phyloP scores from a whole-genome alignment of 2,888 invertebrate species.

The Falcaria lacertinaria region DNA sequence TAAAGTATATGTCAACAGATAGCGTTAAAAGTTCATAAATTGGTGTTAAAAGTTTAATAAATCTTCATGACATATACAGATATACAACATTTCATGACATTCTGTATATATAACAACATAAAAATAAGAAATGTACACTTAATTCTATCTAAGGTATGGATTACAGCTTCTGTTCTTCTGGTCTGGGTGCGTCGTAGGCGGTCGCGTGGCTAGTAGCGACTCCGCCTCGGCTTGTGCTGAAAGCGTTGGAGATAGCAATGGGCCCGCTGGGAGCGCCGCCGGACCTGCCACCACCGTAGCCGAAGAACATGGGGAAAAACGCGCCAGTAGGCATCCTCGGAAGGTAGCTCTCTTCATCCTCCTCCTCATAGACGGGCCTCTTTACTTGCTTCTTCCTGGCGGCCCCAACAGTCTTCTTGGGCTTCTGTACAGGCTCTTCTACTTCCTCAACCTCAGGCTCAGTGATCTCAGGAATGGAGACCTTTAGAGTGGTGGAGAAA shows the following conservation, averaged over 20 bases:
- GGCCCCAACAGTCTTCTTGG: conserved; percentile 44
- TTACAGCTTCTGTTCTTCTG: conserved; percentile 41
- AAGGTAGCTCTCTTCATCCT: conserved; percentile 72
- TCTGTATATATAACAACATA: conserved; percentile 21
- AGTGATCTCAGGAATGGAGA: conserved; percentile 46
- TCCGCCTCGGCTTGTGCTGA: conserved; percentile 85
- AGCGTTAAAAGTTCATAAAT: background rate
- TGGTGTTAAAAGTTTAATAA: background rate
- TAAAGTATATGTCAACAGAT: too few relatives aligned
- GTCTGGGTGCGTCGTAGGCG: conserved; percentile 82
- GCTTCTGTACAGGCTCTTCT: conserved; percentile 44
- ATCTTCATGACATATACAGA: conserved; percentile 7
- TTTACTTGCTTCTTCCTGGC: conserved; percentile 63
- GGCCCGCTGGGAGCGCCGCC: conserved; percentile 78
- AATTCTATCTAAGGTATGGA: conserved; percentile 29
- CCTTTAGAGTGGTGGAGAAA: conserved; percentile 45
- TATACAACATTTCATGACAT: conserved; percentile 17
- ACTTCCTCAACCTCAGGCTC: conserved; percentile 62
- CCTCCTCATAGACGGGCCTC: conserved; percentile 64
- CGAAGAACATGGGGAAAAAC: conserved; percentile 85
- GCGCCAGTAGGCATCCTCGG: conserved; percentile 74
- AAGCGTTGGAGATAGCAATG: conserved; percentile 86
- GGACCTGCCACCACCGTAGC: conserved; percentile 60
- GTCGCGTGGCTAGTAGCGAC: conserved; percentile 87
- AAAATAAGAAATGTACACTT: conserved; percentile 24